Conservation (phyloP, 2,888 invertebrate species). For the Spatulosminthurus flaviceps region DNA sequence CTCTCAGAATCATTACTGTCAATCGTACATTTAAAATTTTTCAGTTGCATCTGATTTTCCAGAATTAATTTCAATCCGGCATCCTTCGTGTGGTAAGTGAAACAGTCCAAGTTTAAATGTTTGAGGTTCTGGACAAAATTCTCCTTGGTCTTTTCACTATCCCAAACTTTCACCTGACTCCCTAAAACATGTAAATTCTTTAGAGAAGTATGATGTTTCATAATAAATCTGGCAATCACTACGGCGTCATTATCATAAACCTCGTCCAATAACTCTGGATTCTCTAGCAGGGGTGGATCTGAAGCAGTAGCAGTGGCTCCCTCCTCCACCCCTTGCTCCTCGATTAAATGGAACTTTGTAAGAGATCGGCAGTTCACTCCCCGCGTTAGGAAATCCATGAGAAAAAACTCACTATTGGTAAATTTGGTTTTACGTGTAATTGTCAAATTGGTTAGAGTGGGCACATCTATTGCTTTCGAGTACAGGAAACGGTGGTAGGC, state of each 20-base stretch:
- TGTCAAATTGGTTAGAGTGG: neutral
- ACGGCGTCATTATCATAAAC: neutral
- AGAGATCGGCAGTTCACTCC: neutral
- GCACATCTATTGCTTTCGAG: neutral
- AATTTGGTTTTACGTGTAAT: neutral
- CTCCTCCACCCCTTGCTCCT: neutral
- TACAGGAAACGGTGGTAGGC: conserved; percentile 19
- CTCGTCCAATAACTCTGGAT: neutral
- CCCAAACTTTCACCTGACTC: neutral
- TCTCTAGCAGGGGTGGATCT: neutral
- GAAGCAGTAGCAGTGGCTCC: neutral
- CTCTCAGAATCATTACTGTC: neutral
- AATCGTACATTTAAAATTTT: neutral
- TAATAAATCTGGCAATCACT: neutral
- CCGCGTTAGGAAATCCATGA: neutral
- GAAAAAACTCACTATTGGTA: neutral
- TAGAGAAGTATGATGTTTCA: neutral
- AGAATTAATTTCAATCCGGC: neutral
- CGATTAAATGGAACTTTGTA: neutral
- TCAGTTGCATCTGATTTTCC: neutral
- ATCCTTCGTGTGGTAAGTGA: neutral
- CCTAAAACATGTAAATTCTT: neutral
- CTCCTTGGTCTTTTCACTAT: neutral
- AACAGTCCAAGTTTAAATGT: neutral
- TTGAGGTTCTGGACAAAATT: neutral